These are phyloP conservation scores for Hyles euphorbiae DNA, from an alignment of 1,140 invertebrate species.

Conservation along the genomic window DNA sequence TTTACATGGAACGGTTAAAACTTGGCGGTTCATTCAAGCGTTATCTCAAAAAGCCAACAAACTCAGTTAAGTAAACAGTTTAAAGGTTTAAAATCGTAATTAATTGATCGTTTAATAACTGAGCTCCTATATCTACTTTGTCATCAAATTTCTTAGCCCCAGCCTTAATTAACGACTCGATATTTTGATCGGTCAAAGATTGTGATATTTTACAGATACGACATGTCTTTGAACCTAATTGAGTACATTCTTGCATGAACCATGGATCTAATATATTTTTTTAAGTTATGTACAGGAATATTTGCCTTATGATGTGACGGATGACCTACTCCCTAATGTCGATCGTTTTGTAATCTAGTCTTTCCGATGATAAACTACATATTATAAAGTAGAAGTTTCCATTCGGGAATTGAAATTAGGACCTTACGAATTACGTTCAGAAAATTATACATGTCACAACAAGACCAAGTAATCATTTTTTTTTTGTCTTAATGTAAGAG, in stretches of 20 bases:
- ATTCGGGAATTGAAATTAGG: not conserved
- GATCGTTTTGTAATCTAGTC: not conserved
- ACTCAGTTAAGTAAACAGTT: too few relatives aligned
- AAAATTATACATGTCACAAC: not conserved
- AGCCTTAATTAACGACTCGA: constrained; percentile 31
- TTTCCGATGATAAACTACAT: not conserved
- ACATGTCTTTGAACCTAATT: too few relatives aligned
- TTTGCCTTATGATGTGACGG: not conserved
- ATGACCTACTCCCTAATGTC: not conserved
- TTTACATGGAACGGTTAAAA: too few relatives aligned
- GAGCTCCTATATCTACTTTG: constrained; percentile 30
- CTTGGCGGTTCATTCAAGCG: too few relatives aligned
- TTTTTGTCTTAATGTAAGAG: too few relatives aligned
- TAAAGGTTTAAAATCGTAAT: constrained; percentile 12
- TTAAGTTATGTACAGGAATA: too few relatives aligned
- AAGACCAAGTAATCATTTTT: not conserved
- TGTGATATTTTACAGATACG: too few relatives aligned
- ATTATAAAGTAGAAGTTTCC: not conserved
- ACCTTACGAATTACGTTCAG: not conserved
- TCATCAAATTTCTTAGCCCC: constrained; percentile 27
- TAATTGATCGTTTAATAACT: constrained; percentile 34
- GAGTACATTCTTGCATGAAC: too few relatives aligned
- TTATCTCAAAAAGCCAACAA: too few relatives aligned
- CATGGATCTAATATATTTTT: too few relatives aligned
- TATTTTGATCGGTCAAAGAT: constrained; percentile 29